A percentile compares a stretch with the other conserved stretches of the same genome.
These are phyloP conservation scores for Anguilla megastoma DNA, from an alignment of 2,797 vertebrate species.

Conservation along the genomic window DNA sequence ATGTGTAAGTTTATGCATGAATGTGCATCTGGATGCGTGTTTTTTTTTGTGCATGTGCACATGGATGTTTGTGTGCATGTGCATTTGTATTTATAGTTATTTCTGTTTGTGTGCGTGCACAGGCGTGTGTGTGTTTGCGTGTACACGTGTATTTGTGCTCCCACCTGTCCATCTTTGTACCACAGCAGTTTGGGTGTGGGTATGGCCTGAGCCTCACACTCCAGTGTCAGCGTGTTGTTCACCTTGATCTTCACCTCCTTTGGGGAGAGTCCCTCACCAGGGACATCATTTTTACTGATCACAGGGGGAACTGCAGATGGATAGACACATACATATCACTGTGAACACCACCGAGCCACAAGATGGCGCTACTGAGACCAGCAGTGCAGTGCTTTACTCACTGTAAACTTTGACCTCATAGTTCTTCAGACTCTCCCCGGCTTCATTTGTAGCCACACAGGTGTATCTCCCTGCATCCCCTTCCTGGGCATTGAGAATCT, in stretches of 20 bases:
- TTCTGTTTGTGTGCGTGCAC: background rate
- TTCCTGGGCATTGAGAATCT: slow-evolving; percentile 88
- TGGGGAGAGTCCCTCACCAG: slow-evolving; percentile 77
- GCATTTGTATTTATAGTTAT: background rate
- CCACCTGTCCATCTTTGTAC: slow-evolving; percentile 96
- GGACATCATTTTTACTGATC: slow-evolving; percentile 84
- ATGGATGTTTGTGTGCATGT: background rate
- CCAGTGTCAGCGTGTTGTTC: slow-evolving; percentile 86
- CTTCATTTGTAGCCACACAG: slow-evolving; percentile 93
- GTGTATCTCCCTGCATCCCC: slow-evolving; percentile 87
- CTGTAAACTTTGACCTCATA: slow-evolving; percentile 93
- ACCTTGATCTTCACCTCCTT: slow-evolving; percentile 93
- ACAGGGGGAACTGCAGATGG: slow-evolving; percentile 85
- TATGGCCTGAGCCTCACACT: slow-evolving; percentile 87
- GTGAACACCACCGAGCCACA: background rate
- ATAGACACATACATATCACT: slow-evolving; percentile 34
- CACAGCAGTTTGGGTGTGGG: slow-evolving; percentile 85
- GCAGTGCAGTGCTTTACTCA: slow-evolving; percentile 64
- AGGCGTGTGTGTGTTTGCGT: background rate
- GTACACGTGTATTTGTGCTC: background rate
- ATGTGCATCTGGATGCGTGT: background rate
- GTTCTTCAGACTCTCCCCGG: slow-evolving; percentile 88
- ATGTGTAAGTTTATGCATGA: background rate
- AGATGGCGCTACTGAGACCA: background rate
- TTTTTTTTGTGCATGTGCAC: background rate